phyloP scores from a whole-genome alignment of 2,888 invertebrate genomes.

The Ennomos erosarius region DNA sequence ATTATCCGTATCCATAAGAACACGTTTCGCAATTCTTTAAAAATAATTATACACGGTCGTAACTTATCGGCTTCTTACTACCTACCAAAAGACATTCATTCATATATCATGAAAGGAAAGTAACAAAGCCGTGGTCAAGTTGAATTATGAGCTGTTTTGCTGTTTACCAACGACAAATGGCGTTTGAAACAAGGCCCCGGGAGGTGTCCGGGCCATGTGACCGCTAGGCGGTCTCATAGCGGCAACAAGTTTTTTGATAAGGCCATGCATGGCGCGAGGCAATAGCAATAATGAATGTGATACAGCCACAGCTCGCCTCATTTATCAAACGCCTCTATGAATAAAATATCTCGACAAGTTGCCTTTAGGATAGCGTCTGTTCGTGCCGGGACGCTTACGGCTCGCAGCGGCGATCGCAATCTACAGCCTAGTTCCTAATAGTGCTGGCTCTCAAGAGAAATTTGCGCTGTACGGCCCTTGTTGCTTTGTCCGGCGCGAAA shows the following conservation, averaged over 20 bases:
- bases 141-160: constrained; percentile 72
- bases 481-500: constrained; percentile 60
- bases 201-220: constrained; percentile 60
- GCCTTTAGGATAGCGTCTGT: constrained; percentile 73
- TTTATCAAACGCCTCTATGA: constrained; percentile 80
- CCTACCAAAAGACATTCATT: constrained; percentile 44
- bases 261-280: constrained; percentile 72
- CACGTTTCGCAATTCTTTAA: constrained; percentile 36
- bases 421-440: constrained; percentile 65
- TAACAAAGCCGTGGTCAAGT: constrained; percentile 65
- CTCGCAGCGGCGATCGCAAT: constrained; percentile 71
- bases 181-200: constrained; percentile 66
- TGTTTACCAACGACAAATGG: constrained; percentile 72
- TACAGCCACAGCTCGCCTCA: constrained; percentile 73
- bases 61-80: constrained; percentile 54
- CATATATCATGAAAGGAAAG: constrained; percentile 63
- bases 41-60: constrained; percentile 55
- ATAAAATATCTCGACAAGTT: constrained; percentile 78
- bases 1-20: constrained; percentile 21
- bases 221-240: constrained; percentile 62
- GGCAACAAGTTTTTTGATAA: constrained; percentile 82
- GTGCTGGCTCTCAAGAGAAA: constrained; percentile 69
- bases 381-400: constrained; percentile 73
- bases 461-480: constrained; percentile 58
- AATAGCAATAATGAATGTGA: constrained; percentile 81